These are phyloP conservation scores for Choloepus hoffmanni DNA, from an alignment of 2,113 vertebrate species.

Conservation along the genomic window DNA sequence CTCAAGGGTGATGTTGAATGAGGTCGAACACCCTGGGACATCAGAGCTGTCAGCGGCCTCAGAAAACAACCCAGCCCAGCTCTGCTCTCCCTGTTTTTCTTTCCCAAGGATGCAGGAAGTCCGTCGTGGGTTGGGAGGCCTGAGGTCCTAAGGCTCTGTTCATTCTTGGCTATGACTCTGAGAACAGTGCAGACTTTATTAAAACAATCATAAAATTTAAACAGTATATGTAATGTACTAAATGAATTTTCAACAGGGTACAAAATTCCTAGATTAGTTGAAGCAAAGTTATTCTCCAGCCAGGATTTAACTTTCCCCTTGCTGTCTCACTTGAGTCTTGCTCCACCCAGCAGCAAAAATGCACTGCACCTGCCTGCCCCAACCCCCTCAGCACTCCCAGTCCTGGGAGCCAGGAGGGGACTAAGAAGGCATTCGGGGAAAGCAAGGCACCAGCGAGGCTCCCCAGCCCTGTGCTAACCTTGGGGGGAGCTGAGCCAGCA, in stretches of 20 bases:
- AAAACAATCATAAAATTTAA: slow-evolving; percentile 1
- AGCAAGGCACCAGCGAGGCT: neutral
- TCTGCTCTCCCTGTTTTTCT: too few species aligned
- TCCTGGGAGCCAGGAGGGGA: neutral
- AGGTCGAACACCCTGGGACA: neutral
- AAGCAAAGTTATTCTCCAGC: neutral
- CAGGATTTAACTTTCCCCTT: neutral
- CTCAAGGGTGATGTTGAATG: neutral
- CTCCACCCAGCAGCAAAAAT: neutral
- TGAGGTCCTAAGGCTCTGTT: neutral
- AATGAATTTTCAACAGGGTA: neutral
- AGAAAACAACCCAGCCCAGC: neutral
- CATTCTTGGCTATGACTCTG: neutral
- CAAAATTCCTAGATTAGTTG: neutral
- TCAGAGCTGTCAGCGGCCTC: neutral
- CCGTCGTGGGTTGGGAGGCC: neutral
- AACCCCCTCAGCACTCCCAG: neutral
- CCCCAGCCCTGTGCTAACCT: neutral
- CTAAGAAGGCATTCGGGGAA: neutral
- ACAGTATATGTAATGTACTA: neutral
- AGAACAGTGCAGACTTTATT: neutral
- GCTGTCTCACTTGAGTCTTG: neutral
- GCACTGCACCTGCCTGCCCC: neutral
- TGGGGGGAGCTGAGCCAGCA: neutral
- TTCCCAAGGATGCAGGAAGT: neutral